Evolutionary conservation across 1,140 invertebrate genomes (phyloP).

Genomic region (Musca vetustissima): DNA sequence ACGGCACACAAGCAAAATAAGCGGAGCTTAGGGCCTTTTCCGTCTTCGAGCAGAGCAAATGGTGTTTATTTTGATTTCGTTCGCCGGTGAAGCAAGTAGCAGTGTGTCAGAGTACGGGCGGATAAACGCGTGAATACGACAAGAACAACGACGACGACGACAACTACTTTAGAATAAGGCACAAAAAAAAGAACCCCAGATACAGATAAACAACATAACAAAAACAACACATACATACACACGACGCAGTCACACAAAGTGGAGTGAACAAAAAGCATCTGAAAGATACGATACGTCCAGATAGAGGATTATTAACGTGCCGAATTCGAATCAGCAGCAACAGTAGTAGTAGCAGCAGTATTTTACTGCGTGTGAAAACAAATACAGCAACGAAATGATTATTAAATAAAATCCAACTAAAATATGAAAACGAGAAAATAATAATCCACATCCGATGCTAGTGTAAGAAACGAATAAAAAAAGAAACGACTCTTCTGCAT

Average conservation of each 20-base stretch:
- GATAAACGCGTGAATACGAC: neutral
- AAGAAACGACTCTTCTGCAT: constrained; percentile 6
- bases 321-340: no score
- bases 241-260: no score
- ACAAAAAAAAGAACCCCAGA: no score
- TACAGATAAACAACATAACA: no score
- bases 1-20: neutral
- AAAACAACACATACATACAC: no score
- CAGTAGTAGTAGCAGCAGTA: neutral
- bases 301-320: no score
- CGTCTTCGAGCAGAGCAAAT: constrained; percentile 1
- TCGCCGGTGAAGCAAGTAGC: constrained; percentile 22
- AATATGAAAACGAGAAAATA: neutral
- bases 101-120: neutral
- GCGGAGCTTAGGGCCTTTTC: constrained; percentile 12
- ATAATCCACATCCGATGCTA: constrained; percentile 9
- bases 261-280: constrained; percentile 5
- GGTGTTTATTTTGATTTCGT: constrained; percentile 26
- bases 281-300: neutral
- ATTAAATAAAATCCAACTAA: constrained; percentile 6
- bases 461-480: constrained; percentile 5
- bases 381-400: neutral
- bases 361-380: constrained; percentile 15
- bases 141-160: neutral
- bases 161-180: neutral